Evolutionary conservation across 2,888 invertebrate species (phyloP), one percentile per base, ranked within the genome.

Genomic region (Mamestra brassicae): DNA sequence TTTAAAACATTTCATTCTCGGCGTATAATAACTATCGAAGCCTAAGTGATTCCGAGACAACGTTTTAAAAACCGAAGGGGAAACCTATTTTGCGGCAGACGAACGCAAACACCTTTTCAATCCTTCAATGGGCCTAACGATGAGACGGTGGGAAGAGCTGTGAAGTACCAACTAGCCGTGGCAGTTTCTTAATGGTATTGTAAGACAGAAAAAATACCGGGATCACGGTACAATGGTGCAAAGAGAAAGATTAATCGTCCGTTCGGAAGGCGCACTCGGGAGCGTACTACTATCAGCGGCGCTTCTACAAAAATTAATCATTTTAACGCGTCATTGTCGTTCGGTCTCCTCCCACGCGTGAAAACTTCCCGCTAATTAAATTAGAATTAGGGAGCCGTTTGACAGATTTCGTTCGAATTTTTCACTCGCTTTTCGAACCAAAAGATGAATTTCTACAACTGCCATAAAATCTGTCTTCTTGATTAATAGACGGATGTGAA

Each of bases 31-130:
- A 96, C 96, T 96, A 96, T 96, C 96, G 94, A 94, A 93, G 95
- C 91, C 95, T 96, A 96, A 96, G 96, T 96, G 96, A 95, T 95
- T 92, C 87, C 91, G 91, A 91, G 92, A 89, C 91, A 93, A 92
- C 90, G 90, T 92, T 93, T 93, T 91, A 92, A 93, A 94, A 94
- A 94, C 90, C 88, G 90, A 93, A 95, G 95, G 96, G 96, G 96
- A 92, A 92, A 93, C 94, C 95, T 94, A 95, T 96, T 96, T 96
- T 95, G 93, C 92, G 91, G 92, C 92, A 91, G 92, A 90, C 88
- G 90, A 93, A 92, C 96, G 96, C 93, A 97, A 97, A 97, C 97
- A 97, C 96, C 97, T 96, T 94, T 97, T 97, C 94, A 96, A 94
- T 93, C 93, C 93, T 93, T 96, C 95, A 96, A 96, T 94, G 90